phyloP scores from a whole-genome alignment of 2,888 invertebrate genomes.

The Heteromurus nitidus region DNA sequence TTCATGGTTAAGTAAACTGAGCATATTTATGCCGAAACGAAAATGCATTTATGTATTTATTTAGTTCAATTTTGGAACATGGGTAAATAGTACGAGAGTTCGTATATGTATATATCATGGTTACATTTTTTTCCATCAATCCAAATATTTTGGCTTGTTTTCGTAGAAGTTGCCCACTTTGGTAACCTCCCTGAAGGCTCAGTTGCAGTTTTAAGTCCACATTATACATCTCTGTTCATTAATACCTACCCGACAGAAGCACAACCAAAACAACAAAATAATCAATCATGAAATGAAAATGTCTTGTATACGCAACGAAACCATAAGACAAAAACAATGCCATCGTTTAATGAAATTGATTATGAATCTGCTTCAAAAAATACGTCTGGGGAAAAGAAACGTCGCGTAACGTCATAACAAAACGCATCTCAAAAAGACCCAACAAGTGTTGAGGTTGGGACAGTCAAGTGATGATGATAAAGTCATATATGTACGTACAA shows the following conservation, averaged over 20 bases:
- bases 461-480: neutral
- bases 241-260: no score
- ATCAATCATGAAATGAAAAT: constrained; percentile 16
- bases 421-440: neutral
- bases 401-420: no score
- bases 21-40: no score
- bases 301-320: neutral
- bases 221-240: no score
- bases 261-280: constrained; percentile 10
- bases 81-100: neutral
- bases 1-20: no score
- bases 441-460: no score
- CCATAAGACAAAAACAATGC: constrained; percentile 11
- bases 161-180: neutral
- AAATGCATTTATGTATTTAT: no score
- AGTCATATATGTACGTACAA: neutral
- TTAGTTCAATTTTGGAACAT: no score
- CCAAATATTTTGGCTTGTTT: constrained; percentile 27
- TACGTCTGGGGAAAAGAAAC: no score
- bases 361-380: neutral
- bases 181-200: constrained; percentile 4
- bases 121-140: neutral
- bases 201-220: no score
- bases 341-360: neutral
- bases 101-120: neutral